These are phyloP conservation scores for Apis cerana DNA, from an alignment of 1,140 invertebrate species.

Conservation along the genomic window DNA sequence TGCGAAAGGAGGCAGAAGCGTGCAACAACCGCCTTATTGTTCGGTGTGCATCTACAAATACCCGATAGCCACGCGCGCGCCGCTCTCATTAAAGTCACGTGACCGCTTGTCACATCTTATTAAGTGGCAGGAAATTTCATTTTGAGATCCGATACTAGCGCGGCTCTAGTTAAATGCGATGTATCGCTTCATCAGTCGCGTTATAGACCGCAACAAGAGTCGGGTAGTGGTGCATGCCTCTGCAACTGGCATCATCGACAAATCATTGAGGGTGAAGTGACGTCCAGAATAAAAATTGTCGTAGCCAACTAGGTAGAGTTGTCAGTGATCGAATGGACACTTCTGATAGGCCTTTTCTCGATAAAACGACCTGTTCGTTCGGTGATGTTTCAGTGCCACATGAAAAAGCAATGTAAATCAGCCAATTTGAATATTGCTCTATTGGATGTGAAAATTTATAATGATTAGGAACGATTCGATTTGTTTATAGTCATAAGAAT, in stretches of 20 bases:
- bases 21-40: constrained; percentile 45
- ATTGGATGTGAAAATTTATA: not conserved
- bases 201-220: constrained; percentile 42
- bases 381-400: not conserved
- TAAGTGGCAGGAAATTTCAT: constrained; percentile 73
- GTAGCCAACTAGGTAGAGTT: not conserved
- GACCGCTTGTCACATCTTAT: constrained; percentile 75
- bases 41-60: constrained; percentile 45
- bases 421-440: not conserved
- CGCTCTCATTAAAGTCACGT: constrained; percentile 69
- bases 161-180: constrained; percentile 69
- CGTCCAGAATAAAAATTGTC: not conserved
- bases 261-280: not conserved
- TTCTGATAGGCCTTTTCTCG: not conserved
- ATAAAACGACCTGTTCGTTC: not conserved
- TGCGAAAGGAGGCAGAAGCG: constrained; percentile 8
- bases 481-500: too few relatives aligned
- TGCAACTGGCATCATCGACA: constrained; percentile 24
- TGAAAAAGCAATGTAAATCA: not conserved
- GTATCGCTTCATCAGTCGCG: constrained; percentile 66
- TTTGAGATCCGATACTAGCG: constrained; percentile 65
- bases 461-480: not conserved
- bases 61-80: constrained; percentile 54
- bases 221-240: not conserved
- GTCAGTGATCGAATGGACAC: not conserved